Conservation (phyloP, 2,113 vertebrate species). For the Felis chaus region DNA sequence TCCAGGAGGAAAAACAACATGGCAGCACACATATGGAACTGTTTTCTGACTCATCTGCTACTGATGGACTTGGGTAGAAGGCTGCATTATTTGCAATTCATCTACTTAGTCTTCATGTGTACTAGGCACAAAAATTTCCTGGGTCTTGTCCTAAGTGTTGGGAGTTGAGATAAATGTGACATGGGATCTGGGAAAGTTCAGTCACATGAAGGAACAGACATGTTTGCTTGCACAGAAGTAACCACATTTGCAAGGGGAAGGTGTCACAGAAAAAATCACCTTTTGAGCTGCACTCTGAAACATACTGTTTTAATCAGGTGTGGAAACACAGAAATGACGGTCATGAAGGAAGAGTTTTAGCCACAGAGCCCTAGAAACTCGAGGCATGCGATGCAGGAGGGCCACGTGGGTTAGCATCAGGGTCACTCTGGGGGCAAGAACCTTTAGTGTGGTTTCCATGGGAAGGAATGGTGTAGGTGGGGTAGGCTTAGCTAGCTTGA, state of each 20-base stretch:
- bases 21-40: accelerated
- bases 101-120: not conserved
- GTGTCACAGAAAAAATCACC: not conserved
- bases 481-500: accelerated
- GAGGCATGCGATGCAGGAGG: not conserved
- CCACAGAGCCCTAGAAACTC: not conserved
- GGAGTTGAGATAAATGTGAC: not conserved
- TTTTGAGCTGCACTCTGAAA: not conserved
- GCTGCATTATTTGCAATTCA: not conserved
- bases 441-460: not conserved
- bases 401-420: not conserved
- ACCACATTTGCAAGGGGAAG: not conserved
- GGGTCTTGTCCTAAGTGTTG: not conserved
- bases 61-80: not conserved
- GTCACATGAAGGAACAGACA: not conserved
- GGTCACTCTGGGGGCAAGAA: not conserved
- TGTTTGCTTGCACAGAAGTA: not conserved
- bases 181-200: not conserved
- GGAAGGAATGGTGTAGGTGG: not conserved
- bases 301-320: not conserved
- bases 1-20: not conserved
- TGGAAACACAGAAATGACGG: not conserved
- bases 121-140: not conserved
- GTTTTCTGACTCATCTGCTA: not conserved
- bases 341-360: not conserved